phyloP scores from a whole-genome alignment of 2,113 vertebrate species.

The Gavialis gangeticus region DNA sequence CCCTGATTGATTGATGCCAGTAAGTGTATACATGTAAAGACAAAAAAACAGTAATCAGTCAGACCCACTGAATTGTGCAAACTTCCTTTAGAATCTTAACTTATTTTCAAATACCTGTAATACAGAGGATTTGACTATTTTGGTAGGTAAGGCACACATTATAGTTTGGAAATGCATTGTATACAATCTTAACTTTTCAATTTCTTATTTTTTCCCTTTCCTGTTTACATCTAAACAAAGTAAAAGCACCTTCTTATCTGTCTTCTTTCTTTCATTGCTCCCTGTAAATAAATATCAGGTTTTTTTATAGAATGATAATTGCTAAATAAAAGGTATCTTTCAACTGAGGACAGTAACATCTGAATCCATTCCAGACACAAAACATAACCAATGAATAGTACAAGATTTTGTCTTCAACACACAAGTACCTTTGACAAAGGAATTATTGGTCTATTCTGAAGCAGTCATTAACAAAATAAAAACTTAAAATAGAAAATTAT shows the following conservation, averaged over 20 bases:
- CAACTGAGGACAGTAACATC: background rate
- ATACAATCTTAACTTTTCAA: background rate
- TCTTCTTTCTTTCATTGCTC: background rate
- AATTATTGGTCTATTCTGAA: constrained; percentile 4
- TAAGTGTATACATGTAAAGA: background rate
- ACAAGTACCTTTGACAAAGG: background rate
- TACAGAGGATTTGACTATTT: too few species aligned
- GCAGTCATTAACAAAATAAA: background rate
- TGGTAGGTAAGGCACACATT: too few species aligned
- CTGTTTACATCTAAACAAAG: background rate
- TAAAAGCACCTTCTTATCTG: background rate
- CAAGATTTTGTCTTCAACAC: background rate
- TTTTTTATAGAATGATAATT: background rate
- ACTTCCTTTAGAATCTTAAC: too few species aligned
- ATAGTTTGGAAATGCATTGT: background rate
- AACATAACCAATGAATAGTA: background rate
- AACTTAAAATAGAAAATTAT: constrained; percentile 1
- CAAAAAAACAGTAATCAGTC: constrained; percentile 11
- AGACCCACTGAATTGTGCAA: background rate
- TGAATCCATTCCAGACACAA: constrained; percentile 6
- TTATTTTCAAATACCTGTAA: too few species aligned
- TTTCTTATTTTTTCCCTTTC: background rate
- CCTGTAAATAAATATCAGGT: background rate
- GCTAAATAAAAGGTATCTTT: background rate
- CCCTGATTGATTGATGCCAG: background rate